Evolutionary conservation across 1,140 invertebrate species (phyloP).

Genomic region (Micrasema longulum): DNA sequence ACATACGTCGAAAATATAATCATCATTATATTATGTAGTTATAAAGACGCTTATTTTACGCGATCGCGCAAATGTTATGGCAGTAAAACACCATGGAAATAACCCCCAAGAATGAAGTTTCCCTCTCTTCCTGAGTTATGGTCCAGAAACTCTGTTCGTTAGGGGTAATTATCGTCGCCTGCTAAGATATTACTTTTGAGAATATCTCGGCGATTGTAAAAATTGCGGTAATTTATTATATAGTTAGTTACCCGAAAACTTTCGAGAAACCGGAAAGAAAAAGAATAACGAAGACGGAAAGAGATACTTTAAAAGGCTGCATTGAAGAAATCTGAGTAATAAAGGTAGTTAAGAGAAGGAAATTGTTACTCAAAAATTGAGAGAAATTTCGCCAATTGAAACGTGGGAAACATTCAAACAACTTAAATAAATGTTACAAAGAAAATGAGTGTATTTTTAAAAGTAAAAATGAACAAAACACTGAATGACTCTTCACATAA

Average conservation of each 20-base stretch:
- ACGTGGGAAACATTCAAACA: not conserved
- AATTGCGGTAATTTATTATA: conserved; percentile 28
- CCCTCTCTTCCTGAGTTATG: conserved; percentile 38
- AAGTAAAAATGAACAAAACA: too few relatives aligned
- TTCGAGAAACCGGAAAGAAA: conserved; percentile 11
- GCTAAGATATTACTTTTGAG: conserved; percentile 33
- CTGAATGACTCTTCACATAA: too few relatives aligned
- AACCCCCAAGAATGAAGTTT: conserved; percentile 9
- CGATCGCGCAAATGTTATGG: conserved; percentile 7
- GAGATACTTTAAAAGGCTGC: conserved; percentile 4
- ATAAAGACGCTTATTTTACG: not conserved
- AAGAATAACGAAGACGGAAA: conserved; percentile 14
- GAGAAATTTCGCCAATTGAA: not conserved
- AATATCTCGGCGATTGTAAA: conserved; percentile 39
- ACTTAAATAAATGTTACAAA: too few relatives aligned
- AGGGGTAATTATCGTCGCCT: conserved; percentile 47
- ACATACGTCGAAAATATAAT: too few relatives aligned
- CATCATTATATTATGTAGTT: too few relatives aligned
- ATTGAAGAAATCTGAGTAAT: conserved; percentile 3
- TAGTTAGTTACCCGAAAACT: conserved; percentile 24
- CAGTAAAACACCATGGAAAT: conserved; percentile 34
- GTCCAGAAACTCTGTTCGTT: conserved; percentile 46
- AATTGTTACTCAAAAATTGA: not conserved
- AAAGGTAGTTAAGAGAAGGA: conserved; percentile 6
- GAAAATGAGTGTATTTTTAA: too few relatives aligned